A percentile compares a stretch with the other conserved stretches of the same genome.
These are phyloP conservation scores for Callorhinus ursinus DNA, from an alignment of 2,113 vertebrate genomes.

Conservation along the genomic window DNA sequence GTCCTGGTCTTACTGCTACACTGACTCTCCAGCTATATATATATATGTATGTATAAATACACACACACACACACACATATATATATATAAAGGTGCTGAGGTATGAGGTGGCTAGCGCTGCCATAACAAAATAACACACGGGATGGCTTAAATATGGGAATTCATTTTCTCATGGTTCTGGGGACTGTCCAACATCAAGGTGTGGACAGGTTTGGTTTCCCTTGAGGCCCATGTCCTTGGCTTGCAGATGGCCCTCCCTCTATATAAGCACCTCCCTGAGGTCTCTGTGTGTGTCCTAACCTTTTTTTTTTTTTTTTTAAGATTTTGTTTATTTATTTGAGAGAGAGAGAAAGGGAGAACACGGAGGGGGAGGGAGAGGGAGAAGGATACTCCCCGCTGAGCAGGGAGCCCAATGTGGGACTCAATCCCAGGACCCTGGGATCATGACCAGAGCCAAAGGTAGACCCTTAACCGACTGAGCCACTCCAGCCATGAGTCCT, in stretches of 20 bases:
- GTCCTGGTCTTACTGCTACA: not conserved
- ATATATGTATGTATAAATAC: no score
- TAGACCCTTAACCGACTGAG: no score
- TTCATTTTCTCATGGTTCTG: not conserved
- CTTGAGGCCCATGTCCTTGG: not conserved
- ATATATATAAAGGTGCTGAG: not conserved
- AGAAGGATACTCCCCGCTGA: no score
- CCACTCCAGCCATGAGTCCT: not conserved
- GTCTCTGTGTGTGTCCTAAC: not conserved
- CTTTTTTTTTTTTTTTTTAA: not conserved
- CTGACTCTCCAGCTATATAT: not conserved
- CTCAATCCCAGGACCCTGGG: no score
- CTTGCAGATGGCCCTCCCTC: not conserved
- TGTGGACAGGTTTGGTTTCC: not conserved
- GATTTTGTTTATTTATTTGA: no score
- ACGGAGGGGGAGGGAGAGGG: no score
- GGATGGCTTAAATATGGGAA: not conserved
- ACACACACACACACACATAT: no score
- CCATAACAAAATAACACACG: not conserved
- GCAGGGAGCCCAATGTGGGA: no score
- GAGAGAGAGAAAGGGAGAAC: no score
- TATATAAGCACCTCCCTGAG: not conserved
- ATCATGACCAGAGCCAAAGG: no score
- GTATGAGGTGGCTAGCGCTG: not conserved
- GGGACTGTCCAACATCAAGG: not conserved